phyloP scores from a whole-genome alignment of 1,140 invertebrate species.

The Drosophila sproati region DNA sequence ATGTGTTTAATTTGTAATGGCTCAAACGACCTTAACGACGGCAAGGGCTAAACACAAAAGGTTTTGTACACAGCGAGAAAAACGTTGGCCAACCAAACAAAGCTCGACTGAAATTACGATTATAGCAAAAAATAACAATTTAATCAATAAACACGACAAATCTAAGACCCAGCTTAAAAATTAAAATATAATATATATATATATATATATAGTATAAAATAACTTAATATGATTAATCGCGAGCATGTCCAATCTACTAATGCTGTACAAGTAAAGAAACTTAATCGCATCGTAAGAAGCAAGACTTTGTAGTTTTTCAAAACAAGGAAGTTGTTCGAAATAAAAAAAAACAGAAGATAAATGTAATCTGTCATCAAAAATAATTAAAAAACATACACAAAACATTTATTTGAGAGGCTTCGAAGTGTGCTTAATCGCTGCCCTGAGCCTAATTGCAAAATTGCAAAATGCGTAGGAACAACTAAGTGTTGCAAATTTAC shows the following conservation, averaged over 20 bases:
- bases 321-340: slow-evolving; percentile 16
- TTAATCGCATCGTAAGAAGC: neutral
- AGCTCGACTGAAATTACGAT: neutral
- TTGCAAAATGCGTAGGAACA: neutral
- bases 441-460: slow-evolving; percentile 1
- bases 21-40: slow-evolving; percentile 49
- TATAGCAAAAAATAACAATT: neutral
- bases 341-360: neutral
- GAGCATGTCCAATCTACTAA: too few species aligned
- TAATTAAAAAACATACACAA: neutral
- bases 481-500: slow-evolving; percentile 13
- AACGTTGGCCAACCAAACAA: neutral
- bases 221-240: too few species aligned
- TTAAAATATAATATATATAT: too few species aligned
- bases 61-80: neutral
- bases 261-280: neutral
- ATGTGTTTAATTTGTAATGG: slow-evolving; percentile 52
- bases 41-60: slow-evolving; percentile 31
- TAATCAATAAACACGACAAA: too few species aligned
- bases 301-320: neutral
- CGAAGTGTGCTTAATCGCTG: slow-evolving; percentile 1
- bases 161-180: neutral
- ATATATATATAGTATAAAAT: too few species aligned
- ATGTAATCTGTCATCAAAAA: neutral
- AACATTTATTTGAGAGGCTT: neutral